These are phyloP conservation scores for Columba janthina DNA, from an alignment of 2,113 vertebrate genomes.

Conservation along the genomic window DNA sequence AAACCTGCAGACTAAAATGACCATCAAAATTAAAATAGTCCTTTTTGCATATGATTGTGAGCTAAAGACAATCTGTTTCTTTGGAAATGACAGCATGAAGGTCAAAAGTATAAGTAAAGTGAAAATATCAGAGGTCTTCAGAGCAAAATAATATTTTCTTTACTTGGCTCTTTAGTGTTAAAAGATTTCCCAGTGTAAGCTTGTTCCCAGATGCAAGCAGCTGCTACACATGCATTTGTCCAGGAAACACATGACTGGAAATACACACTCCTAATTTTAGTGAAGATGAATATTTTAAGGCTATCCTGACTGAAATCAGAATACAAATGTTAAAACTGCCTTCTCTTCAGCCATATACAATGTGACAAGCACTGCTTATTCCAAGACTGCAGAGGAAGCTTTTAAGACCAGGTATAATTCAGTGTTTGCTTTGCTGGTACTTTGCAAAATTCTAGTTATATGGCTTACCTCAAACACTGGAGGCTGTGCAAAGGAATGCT, in stretches of 20 bases:
- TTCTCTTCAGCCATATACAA: constrained; percentile 11
- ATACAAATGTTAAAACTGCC: constrained; percentile 31
- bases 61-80: neutral
- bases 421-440: neutral
- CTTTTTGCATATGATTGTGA: neutral
- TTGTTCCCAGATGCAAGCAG: constrained; percentile 39
- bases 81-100: neutral
- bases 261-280: constrained; percentile 50
- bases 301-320: constrained; percentile 28
- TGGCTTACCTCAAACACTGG: neutral
- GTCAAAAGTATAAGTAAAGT: neutral
- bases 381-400: neutral
- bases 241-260: constrained; percentile 45
- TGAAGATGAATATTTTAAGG: constrained; percentile 51
- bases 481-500: neutral
- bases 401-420: constrained; percentile 6
- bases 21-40: neutral
- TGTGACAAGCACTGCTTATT: neutral
- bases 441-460: neutral
- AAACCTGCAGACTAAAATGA: neutral
- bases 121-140: neutral
- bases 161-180: neutral
- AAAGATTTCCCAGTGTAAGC: constrained; percentile 19
- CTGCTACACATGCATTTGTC: neutral
- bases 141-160: neutral